phyloP scores from a whole-genome alignment of 2,113 vertebrate species.

The Papio anubis region DNA sequence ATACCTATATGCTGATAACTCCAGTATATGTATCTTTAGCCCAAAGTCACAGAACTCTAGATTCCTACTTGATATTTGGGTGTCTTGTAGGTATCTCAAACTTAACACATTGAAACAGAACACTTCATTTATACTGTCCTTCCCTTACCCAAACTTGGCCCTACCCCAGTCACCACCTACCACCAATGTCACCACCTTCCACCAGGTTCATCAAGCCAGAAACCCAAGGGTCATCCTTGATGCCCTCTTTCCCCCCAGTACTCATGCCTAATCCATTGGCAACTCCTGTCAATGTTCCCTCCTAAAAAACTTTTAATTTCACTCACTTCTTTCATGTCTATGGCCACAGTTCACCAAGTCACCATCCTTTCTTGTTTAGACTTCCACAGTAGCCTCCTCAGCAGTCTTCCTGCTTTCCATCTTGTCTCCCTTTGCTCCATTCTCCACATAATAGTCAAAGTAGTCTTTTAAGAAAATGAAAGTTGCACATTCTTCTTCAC shows the following conservation, averaged over 20 bases:
- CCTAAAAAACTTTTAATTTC: background rate
- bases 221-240: background rate
- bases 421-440: background rate
- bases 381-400: background rate
- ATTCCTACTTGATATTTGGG: background rate
- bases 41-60: background rate
- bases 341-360: background rate
- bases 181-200: background rate
- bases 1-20: background rate
- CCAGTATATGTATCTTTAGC: background rate
- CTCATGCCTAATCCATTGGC: background rate
- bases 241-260: background rate
- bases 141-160: background rate
- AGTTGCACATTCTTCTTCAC: background rate
- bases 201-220: background rate
- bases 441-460: background rate
- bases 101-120: background rate
- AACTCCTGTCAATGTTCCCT: background rate
- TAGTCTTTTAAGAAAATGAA: background rate
- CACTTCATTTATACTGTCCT: background rate
- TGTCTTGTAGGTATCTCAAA: background rate
- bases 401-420: background rate
- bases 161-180: rapidly evolving
- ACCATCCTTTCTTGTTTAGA: background rate
- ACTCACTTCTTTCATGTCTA: background rate